phyloP scores from a whole-genome alignment of 2,113 vertebrate species.

The Forbesichthys papilliferus region DNA sequence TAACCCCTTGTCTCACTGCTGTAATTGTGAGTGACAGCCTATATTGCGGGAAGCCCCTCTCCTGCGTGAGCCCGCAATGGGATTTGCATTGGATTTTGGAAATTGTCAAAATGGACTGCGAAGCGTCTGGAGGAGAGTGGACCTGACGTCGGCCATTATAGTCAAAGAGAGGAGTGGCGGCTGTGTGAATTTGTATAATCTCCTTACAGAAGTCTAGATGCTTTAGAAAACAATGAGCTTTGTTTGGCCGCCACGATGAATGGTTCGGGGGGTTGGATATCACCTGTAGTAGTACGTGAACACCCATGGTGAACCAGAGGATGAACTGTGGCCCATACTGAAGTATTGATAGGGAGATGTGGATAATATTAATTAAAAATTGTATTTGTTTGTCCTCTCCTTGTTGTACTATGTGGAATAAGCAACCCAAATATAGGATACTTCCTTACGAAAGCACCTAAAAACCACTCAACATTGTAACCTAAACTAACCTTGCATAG shows the following conservation, averaged over 20 bases:
- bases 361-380: too few species aligned
- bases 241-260: slow-evolving; percentile 46
- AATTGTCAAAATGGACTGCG: slow-evolving; percentile 75
- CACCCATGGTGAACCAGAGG: slow-evolving; percentile 18
- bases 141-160: slow-evolving; percentile 70
- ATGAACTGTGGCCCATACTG: neutral
- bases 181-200: slow-evolving; percentile 65
- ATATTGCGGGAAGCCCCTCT: slow-evolving; percentile 65
- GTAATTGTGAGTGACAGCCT: slow-evolving; percentile 77
- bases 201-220: slow-evolving; percentile 54
- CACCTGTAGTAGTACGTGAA: slow-evolving; percentile 8
- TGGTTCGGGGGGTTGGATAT: slow-evolving; percentile 45
- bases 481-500: too few species aligned
- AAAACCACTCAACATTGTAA: too few species aligned
- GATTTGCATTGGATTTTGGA: slow-evolving; percentile 80
- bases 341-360: neutral
- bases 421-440: too few species aligned
- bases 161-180: slow-evolving; percentile 54
- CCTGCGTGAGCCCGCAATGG: slow-evolving; percentile 61
- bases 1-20: slow-evolving; percentile 58
- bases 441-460: too few species aligned
- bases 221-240: slow-evolving; percentile 64
- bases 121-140: slow-evolving; percentile 61
- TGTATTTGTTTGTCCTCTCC: too few species aligned
- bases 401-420: too few species aligned